phyloP scores from a whole-genome alignment of 2,113 vertebrate species.

The Ammodytes dubius region DNA sequence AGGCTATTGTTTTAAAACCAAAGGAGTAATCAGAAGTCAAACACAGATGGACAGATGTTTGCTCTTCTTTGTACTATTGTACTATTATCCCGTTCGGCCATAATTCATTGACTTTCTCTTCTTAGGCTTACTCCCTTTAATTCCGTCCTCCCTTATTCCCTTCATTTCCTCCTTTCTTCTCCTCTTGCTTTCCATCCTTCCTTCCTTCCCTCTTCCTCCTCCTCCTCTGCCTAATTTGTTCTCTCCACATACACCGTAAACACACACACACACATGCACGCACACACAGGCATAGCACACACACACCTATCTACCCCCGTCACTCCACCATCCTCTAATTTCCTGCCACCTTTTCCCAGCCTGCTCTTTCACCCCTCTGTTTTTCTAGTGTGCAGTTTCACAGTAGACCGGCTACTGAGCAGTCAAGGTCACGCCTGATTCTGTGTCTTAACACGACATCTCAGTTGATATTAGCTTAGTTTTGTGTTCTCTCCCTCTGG shows the following conservation, averaged over 20 bases:
- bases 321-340: conserved; percentile 40
- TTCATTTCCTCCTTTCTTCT: conserved; percentile 42
- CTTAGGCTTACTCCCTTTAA: conserved; percentile 60
- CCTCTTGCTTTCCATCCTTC: conserved; percentile 30
- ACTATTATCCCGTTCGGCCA: conserved; percentile 1
- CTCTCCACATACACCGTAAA: not conserved
- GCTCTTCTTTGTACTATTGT: conserved; percentile 40
- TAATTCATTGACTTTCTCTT: conserved; percentile 55
- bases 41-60: conserved; percentile 52
- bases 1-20: conserved; percentile 63
- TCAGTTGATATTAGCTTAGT: conserved; percentile 33
- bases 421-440: conserved; percentile 68
- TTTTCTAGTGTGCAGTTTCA: conserved; percentile 73
- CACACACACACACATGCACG: too few species aligned
- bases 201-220: conserved; percentile 18
- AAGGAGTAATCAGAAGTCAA: conserved; percentile 42
- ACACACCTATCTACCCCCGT: not conserved
- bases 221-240: conserved; percentile 7
- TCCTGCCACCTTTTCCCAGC: conserved; percentile 52
- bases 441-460: conserved; percentile 46
- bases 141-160: conserved; percentile 54
- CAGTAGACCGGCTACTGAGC: conserved; percentile 60
- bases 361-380: conserved; percentile 63
- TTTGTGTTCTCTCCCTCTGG: conserved; percentile 18
- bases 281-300: too few species aligned